Percentiles rank a stretch among this genome's conserved stretches.
Evolutionary conservation across 1,140 invertebrate species (phyloP).

Genomic region (Ceratina calcarata): DNA sequence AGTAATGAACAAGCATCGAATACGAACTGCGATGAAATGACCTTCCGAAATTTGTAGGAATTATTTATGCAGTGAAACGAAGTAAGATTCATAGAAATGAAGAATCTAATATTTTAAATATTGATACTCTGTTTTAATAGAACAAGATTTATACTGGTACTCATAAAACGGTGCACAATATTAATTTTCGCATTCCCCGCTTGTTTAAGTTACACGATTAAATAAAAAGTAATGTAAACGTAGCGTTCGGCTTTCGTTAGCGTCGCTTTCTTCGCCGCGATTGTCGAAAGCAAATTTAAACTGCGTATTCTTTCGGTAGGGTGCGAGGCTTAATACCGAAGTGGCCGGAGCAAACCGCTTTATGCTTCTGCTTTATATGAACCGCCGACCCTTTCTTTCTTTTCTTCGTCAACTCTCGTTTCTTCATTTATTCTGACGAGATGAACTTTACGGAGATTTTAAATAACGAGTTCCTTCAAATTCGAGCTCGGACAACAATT

Average conservation of each 20-base stretch:
- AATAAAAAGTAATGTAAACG: conserved; percentile 17
- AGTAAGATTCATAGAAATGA: no score
- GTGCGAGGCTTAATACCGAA: conserved; percentile 61
- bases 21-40: no score
- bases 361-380: conserved; percentile 62
- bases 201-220: neutral
- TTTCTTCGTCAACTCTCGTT: conserved; percentile 60
- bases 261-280: conserved; percentile 15
- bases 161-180: neutral
- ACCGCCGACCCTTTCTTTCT: conserved; percentile 56
- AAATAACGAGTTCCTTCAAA: conserved; percentile 59
- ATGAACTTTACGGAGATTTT: conserved; percentile 74
- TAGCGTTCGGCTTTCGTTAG: conserved; percentile 2
- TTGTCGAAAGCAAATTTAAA: conserved; percentile 51
- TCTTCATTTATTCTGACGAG: conserved; percentile 70
- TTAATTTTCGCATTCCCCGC: neutral
- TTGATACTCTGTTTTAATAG: no score
- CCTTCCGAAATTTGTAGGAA: no score
- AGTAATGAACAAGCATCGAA: no score
- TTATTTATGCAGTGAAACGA: no score
- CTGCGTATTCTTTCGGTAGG: conserved; percentile 51
- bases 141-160: no score
- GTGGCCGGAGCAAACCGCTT: conserved; percentile 70
- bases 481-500: conserved; percentile 24
- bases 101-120: no score